phyloP scores from a whole-genome alignment of 2,797 vertebrate genomes.

The Eulemur albifrons region DNA sequence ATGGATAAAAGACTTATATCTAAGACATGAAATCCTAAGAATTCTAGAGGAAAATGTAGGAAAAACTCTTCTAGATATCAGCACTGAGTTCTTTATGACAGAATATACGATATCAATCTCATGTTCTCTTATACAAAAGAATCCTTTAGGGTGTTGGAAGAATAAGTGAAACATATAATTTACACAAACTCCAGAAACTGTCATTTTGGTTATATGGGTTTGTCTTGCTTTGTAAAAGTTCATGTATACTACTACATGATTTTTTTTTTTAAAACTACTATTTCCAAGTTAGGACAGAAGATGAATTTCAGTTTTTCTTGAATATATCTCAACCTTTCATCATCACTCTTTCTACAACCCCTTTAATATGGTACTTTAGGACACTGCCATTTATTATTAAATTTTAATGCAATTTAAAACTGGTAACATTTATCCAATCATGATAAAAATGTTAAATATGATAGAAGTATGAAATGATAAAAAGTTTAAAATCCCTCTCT shows the following conservation, averaged over 20 bases:
- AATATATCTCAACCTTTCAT: not conserved
- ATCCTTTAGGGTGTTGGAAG: not conserved
- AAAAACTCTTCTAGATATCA: not conserved
- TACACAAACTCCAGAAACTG: constrained; percentile 7
- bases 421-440: not conserved
- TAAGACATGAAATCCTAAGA: too few relatives aligned
- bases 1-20: too few relatives aligned
- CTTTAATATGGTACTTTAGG: not conserved
- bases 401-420: not conserved
- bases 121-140: constrained; percentile 32
- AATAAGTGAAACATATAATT: constrained; percentile 16
- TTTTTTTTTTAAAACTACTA: not conserved
- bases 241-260: not conserved
- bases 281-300: constrained; percentile 38
- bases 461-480: not conserved
- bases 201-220: not conserved
- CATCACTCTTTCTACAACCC: not conserved
- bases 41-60: too few relatives aligned
- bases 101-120: constrained; percentile 28
- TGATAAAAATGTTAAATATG: not conserved
- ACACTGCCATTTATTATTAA: not conserved
- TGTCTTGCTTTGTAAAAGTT: not conserved
- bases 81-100: not conserved
- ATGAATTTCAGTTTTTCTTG: not conserved
- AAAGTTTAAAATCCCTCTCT: not conserved